Base-by-base conservation (phyloP, 2,797 vertebrate genomes). In the Halcyon chelicuti region DNA sequence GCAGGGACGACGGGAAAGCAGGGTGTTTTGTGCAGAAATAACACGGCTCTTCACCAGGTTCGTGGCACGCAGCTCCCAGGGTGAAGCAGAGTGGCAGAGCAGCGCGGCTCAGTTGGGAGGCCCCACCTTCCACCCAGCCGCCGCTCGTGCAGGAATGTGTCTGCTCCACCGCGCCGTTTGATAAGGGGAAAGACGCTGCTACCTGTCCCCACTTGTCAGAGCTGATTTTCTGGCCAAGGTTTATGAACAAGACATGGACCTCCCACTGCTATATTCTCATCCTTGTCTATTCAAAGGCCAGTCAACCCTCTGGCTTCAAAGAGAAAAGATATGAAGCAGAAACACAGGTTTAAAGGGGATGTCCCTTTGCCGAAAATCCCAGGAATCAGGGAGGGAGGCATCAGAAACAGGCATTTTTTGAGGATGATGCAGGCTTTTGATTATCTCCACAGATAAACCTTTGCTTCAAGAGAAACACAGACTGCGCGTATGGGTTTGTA, bases 241-340 rank as follows among this genome's bases (percentile, higher is more conserved):
- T 94, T 94, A 93, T 63, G 90, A 96, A 93, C 94, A 79, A 95
- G 88, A 94, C 89, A 80, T 0, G 15, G 93, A 96, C 96, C 93
- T 96, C 92, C 92, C 94, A 96, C 93, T 60, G 95, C 76, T 94
- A 42, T 54, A 86, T 88, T 94, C 90, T 96, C 96, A 95, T 86
- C 91, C 94, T 86, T 16, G 72, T 87, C 96, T 97, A 96, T 96
- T 95, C 95, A 92, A 85, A 86, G 83, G 78, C 89, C 88, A 96
- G 88, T 62, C 91, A 94, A 67, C 77, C 26, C 72, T 75, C 86
- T 87, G 87, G 86, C 93, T 96, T 95, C 91, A 97, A 96, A 95
- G 88, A 78, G 67, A 83, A 93, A 91, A 95, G 93, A 95, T 80
- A 97, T 61, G 91, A 95, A 95, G 75, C 49, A 95, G 94, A 88